phyloP scores from a whole-genome alignment of 2,113 vertebrate genomes.

The Rallus limicola region DNA sequence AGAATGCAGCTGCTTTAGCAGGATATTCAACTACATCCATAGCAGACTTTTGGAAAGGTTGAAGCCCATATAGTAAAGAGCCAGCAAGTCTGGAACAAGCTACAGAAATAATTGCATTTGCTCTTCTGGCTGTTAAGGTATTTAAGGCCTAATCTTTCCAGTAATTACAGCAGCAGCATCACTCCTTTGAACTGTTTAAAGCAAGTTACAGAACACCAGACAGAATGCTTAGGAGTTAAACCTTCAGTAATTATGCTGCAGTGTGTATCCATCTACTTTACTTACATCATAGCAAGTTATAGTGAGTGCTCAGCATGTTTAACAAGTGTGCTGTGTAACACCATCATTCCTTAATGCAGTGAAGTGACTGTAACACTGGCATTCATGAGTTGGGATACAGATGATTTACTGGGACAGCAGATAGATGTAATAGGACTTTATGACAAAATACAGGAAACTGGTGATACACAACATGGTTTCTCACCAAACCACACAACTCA shows the following conservation, averaged over 20 bases:
- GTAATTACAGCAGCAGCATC: neutral
- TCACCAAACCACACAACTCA: no score
- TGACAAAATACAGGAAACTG: no score
- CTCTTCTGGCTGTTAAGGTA: neutral
- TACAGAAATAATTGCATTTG: neutral
- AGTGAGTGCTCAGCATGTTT: neutral
- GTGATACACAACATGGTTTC: no score
- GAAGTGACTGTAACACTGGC: neutral
- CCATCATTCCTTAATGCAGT: neutral
- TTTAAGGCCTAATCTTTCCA: neutral
- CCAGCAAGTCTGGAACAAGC: neutral
- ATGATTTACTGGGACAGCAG: no score
- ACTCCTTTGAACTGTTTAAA: neutral
- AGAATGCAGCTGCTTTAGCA: neutral
- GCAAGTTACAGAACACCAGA: neutral
- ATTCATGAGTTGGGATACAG: no score
- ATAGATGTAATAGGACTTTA: no score
- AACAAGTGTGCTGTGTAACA: accelerated
- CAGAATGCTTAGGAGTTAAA: neutral
- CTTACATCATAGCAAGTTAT: accelerated
- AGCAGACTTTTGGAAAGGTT: neutral
- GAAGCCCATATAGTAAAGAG: neutral
- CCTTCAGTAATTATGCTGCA: neutral
- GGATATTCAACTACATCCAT: no score
- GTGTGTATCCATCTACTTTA: neutral